A percentile compares a stretch with the other conserved stretches of the same genome.
phyloP scores from a whole-genome alignment of 2,888 invertebrate genomes.

The Eupithecia pulchellata region DNA sequence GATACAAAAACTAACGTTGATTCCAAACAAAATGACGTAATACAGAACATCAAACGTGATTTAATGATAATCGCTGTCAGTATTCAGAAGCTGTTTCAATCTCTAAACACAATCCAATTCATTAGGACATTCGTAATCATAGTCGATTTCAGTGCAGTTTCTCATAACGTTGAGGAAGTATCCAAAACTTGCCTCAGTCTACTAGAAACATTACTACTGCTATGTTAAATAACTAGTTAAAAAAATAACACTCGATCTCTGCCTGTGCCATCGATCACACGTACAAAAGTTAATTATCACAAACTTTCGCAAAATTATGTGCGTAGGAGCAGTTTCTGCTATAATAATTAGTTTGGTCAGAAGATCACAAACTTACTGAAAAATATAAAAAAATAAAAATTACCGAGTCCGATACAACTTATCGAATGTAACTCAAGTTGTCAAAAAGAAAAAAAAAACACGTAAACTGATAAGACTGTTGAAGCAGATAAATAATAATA shows the following conservation, averaged over 20 bases:
- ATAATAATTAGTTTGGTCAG: not conserved
- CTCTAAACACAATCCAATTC: slow-evolving; percentile 22
- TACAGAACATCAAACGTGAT: slow-evolving; percentile 63
- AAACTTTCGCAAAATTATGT: not conserved
- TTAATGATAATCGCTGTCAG: slow-evolving; percentile 63
- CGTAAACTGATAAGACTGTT: not conserved
- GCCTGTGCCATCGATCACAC: no score
- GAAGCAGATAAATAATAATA: slow-evolving; percentile 1
- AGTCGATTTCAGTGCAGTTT: not conserved
- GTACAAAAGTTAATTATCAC: not conserved
- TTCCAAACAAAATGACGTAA: slow-evolving; percentile 67
- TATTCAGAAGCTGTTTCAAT: slow-evolving; percentile 18
- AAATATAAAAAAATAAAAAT: no score
- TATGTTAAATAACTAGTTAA: not conserved
- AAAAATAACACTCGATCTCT: not conserved
- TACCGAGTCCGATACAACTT: not conserved
- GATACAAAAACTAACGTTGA: slow-evolving; percentile 69
- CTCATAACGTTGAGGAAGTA: not conserved
- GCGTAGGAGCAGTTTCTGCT: not conserved
- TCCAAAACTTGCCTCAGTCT: not conserved
- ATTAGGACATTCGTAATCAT: slow-evolving; percentile 1
- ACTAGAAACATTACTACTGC: not conserved
- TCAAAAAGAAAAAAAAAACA: not conserved
- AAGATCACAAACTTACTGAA: not conserved
- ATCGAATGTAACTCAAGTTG: not conserved